These are phyloP conservation scores for Drosophila tripunctata DNA, from an alignment of 2,888 invertebrate species.

Conservation along the genomic window DNA sequence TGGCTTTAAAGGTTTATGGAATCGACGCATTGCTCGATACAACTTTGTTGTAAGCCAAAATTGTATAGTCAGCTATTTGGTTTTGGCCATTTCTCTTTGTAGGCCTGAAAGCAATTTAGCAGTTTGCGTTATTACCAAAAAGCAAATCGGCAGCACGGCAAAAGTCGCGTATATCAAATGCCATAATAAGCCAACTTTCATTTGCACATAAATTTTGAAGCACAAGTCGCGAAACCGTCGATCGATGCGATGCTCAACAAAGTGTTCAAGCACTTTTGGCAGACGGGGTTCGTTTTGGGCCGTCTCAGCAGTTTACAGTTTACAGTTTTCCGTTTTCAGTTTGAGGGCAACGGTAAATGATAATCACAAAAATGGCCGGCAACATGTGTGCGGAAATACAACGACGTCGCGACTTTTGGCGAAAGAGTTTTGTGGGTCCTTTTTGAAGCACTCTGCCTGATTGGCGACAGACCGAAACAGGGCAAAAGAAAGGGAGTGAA, in stretches of 20 bases:
- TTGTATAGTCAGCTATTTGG: neutral
- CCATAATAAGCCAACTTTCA: constrained; percentile 50
- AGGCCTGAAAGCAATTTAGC: neutral
- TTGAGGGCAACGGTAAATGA: constrained; percentile 64
- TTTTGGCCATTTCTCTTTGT: neutral
- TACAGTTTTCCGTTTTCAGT: constrained; percentile 6
- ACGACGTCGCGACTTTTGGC: constrained; percentile 71
- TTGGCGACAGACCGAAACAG: constrained; percentile 40
- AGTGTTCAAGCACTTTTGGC: neutral
- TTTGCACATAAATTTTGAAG: constrained; percentile 59
- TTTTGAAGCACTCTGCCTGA: constrained; percentile 69
- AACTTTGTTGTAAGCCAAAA: neutral
- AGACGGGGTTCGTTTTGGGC: constrained; percentile 1
- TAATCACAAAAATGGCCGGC: constrained; percentile 75
- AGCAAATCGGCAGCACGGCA: constrained; percentile 21
- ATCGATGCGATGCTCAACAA: constrained; percentile 50
- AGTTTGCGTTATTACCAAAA: constrained; percentile 2
- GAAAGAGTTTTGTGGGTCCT: constrained; percentile 65
- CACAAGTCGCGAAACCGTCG: constrained; percentile 22
- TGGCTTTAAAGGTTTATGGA: too few species aligned
- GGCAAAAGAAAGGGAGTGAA: neutral
- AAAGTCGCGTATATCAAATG: constrained; percentile 34
- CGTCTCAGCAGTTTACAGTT: constrained; percentile 17
- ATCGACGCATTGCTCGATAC: too few species aligned
- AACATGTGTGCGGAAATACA: constrained; percentile 79